Base-by-base conservation (phyloP, 2,113 vertebrate species). In the Brachyistius frenatus region DNA sequence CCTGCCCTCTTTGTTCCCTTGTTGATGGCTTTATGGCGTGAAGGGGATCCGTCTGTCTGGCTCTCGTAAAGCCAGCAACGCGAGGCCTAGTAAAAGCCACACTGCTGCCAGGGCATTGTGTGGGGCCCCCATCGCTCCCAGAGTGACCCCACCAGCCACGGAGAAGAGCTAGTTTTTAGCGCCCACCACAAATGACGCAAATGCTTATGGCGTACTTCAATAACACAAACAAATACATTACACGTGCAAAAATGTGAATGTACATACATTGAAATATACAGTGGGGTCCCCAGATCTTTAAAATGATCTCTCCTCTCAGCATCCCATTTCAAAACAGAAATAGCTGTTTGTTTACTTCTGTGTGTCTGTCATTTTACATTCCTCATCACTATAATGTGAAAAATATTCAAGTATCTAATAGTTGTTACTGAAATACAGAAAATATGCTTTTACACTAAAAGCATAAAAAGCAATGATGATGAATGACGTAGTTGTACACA, bases 1-100 rank as follows among this genome's bases (percentile, higher is more conserved):
- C 93, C 93, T 93, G 92, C 90, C 91, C 87, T 86, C 92, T 93
- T 94, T 95, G 93, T 94, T 92, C 84, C 77, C 81, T 91, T 86
- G 88, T 91, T 92, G 93, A 93, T 93, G 91, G 91, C 90, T 94
- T 94, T 94, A 93, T 85, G 87, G 94, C 57, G 56, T 92, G 80
- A 88, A 92, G 89, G 91, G 89, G 93, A 92, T 93, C 92, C 71
- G 88, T 91, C 93, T 90, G 91, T 89, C 91, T 92, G 88, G 85
- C 88, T 87, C 91, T 91, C 89, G 76, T 93, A 95, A 94, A 93
- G 88, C 86, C 88, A 92, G 87, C 87, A 83, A 88, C 85, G 80
- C 81, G 64, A 78, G 86, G 86, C 80, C 90, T 83, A 87, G 88
- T 92, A 92, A 94, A 93, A 94, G 88, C 83, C 85, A 76, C 78